Evolutionary conservation across 2,888 invertebrate species (phyloP).

Genomic region (Pterostichus madidus): DNA sequence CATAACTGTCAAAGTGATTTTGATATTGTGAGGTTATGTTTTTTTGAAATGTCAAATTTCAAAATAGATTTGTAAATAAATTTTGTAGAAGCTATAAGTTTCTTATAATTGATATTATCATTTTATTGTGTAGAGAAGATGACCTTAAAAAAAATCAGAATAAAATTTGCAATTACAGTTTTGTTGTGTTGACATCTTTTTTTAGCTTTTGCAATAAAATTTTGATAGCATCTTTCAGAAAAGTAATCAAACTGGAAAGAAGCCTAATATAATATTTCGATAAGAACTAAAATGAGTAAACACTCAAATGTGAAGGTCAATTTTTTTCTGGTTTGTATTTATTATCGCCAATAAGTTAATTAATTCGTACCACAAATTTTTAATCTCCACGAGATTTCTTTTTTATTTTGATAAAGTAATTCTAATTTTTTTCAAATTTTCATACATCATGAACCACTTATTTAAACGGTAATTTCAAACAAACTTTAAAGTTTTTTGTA

Average conservation of each 20-base stretch:
- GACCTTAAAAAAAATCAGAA: background rate
- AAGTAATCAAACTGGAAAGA: too few species aligned
- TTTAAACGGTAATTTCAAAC: slow-evolving; percentile 54
- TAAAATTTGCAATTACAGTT: background rate
- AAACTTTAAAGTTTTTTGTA: background rate
- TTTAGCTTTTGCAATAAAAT: background rate
- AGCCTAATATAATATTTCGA: background rate
- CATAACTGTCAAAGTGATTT: slow-evolving; percentile 9
- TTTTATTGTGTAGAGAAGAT: background rate
- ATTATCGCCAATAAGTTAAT: background rate
- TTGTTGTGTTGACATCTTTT: background rate
- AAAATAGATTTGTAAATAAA: slow-evolving; percentile 5
- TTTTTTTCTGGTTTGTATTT: background rate
- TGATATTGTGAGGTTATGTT: background rate
- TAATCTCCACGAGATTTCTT: too few species aligned
- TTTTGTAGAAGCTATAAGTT: background rate
- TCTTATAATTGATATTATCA: background rate
- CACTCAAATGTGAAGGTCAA: slow-evolving; percentile 12
- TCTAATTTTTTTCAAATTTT: background rate
- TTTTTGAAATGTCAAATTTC: background rate
- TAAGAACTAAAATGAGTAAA: slow-evolving; percentile 22
- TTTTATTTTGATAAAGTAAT: too few species aligned
- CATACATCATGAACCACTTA: slow-evolving; percentile 38
- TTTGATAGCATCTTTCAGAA: background rate
- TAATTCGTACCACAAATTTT: background rate